Evolutionary conservation across 2,113 vertebrate species (phyloP), one percentile per base, ranked within the genome.

Genomic region (Suricata suricatta): DNA sequence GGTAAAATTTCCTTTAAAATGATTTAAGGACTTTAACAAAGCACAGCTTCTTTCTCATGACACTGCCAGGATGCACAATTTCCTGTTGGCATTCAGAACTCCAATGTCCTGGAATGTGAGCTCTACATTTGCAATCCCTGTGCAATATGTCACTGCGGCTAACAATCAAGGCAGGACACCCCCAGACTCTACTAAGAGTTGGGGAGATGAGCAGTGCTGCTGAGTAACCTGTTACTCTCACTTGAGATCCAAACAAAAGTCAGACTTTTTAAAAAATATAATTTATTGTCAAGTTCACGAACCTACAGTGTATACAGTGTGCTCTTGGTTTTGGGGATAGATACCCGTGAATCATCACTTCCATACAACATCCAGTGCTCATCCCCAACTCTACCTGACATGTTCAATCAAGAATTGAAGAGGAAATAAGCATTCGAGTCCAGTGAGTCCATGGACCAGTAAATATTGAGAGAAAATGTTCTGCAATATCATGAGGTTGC

Each of bases 41-140:
- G 31, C 66, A 94, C 97, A 95, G 27, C 1, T 72, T 88, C 19
- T 89, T 97, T 92, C 66, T 86, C 3, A 89, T 50, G 91, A 81
- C 27, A 81, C 14, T 52, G 93, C 7, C 41, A 96, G 47, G 17
- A 95, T 79, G 52, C 17, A 81, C 17, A 50, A 16, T 93, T 60
- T 50, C 96, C 77, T 93, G 9, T 69, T 95, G 66, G 72, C 77
- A 95, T 93, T 97, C 71, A 96, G 71, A 84, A 52, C 23, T 93
- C 68, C 76, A 83, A 7, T 35, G 77, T 69, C 92, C 91, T 92
- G 41, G 97, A 84, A 89, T 87, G 35, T 12, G 33, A 87, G 35
- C 15, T 87, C 60, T 17, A 57, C 69, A 86, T 93, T 95, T 93
- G 72, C 98, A 68, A 91, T 97, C 93, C 93, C 44, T 74, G 97